Evolutionary conservation across 2,113 vertebrate genomes (phyloP).

Genomic region (Tachuris rubrigastra): DNA sequence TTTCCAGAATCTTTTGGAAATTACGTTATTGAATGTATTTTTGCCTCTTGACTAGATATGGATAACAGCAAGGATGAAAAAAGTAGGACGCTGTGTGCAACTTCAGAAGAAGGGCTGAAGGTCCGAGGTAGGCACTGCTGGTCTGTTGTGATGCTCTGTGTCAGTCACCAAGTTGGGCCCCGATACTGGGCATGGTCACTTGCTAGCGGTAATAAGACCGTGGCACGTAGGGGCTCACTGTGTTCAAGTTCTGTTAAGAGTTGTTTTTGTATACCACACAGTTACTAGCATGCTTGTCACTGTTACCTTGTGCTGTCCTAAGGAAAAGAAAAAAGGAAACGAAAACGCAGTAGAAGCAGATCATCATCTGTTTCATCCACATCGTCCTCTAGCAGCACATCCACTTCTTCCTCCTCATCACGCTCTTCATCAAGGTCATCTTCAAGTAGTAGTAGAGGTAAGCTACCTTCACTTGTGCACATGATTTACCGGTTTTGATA

Average conservation of each 20-base stretch:
- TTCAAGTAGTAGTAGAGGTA: constrained; percentile 80
- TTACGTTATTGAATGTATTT: fast-evolving
- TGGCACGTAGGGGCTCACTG: fast-evolving
- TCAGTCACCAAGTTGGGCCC: fast-evolving
- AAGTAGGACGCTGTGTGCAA: background rate
- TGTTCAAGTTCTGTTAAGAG: background rate
- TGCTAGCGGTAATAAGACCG: too few species aligned
- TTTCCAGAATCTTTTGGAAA: background rate
- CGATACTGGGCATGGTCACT: fast-evolving
- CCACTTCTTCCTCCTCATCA: constrained; percentile 66
- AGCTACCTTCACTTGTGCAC: background rate
- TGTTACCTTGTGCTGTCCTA: constrained; percentile 1
- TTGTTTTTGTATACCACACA: background rate
- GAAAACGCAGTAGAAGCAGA: constrained; percentile 83
- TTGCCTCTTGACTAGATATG: constrained; percentile 48
- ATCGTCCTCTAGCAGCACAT: constrained; percentile 69
- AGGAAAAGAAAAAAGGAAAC: constrained; percentile 81
- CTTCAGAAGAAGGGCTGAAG: constrained; percentile 47
- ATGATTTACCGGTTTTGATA: background rate
- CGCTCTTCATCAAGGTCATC: constrained; percentile 63
- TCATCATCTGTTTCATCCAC: constrained; percentile 80
- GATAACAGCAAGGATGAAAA: constrained; percentile 43
- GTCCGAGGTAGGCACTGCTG: constrained; percentile 15
- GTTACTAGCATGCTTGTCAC: background rate
- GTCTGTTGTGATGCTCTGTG: background rate